Evolutionary conservation across 2,797 vertebrate species (phyloP).

Genomic region (Anisognathus igniventris): DNA sequence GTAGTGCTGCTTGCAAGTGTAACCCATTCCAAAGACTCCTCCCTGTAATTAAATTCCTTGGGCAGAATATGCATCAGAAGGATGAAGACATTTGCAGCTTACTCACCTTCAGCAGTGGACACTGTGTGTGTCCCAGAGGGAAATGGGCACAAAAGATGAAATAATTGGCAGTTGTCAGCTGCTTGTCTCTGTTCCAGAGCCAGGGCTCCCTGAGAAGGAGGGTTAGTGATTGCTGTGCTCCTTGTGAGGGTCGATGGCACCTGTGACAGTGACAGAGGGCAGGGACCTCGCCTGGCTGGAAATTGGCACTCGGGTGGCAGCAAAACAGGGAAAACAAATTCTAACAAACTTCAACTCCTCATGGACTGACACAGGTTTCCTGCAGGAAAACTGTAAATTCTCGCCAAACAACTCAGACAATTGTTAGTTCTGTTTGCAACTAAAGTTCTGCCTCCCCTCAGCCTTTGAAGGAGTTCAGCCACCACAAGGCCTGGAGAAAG

Average conservation of each 20-base stretch:
- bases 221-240: neutral
- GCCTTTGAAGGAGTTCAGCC: neutral
- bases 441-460: neutral
- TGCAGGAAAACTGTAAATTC: neutral
- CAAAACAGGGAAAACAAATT: neutral
- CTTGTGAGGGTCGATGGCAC: neutral
- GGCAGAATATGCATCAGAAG: neutral
- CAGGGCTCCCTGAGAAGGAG: neutral
- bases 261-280: neutral
- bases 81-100: neutral
- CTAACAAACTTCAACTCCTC: neutral
- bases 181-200: neutral
- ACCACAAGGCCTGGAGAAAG: neutral
- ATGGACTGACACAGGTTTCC: neutral
- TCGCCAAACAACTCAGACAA: neutral
- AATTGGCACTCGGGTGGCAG: too few relatives aligned
- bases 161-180: neutral
- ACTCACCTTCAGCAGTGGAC: neutral
- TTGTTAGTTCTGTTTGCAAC: fast-evolving
- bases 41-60: neutral
- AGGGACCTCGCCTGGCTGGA: neutral
- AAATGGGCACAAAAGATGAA: neutral
- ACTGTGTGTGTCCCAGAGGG: neutral
- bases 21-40: neutral
- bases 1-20: neutral